A percentile compares a stretch with the other conserved stretches of the same genome.
These are phyloP conservation scores for Polypterus senegalus DNA, from an alignment of 2,113 vertebrate genomes.

Conservation along the genomic window DNA sequence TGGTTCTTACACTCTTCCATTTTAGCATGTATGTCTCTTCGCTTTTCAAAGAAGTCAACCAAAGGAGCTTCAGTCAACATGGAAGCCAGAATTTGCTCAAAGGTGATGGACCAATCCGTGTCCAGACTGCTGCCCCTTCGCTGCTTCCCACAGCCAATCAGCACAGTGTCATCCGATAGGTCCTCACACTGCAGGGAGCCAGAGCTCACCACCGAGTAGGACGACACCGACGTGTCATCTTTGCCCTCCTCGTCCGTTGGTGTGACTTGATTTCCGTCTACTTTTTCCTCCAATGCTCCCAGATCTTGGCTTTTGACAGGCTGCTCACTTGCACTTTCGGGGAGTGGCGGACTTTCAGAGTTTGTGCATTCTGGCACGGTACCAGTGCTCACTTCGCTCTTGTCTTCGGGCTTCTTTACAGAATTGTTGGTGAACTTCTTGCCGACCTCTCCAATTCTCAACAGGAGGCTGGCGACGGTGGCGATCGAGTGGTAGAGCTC, in stretches of 20 bases:
- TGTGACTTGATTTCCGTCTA: conserved; percentile 38
- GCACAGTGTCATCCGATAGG: conserved; percentile 70
- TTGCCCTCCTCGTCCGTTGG: conserved; percentile 68
- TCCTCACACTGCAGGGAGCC: conserved; percentile 82
- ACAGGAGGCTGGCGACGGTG: conserved; percentile 85
- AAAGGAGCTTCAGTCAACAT: conserved; percentile 80
- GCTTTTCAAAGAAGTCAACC: conserved; percentile 89
- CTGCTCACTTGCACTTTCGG: conserved; percentile 14
- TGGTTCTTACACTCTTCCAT: conserved; percentile 61
- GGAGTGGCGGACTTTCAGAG: too few species aligned
- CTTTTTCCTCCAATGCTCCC: conserved; percentile 39
- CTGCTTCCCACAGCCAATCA: conserved; percentile 54
- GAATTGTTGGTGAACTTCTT: conserved; percentile 70
- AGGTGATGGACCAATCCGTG: conserved; percentile 84
- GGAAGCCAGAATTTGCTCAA: conserved; percentile 91
- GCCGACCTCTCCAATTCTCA: conserved; percentile 86
- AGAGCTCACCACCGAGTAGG: conserved; percentile 79
- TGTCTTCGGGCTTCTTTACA: conserved; percentile 40
- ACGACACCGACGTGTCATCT: conserved; percentile 84
- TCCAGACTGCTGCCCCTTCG: conserved; percentile 60
- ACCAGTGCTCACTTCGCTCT: conserved; percentile 11
- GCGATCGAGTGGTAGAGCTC: conserved; percentile 89
- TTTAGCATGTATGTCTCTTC: conserved; percentile 60
- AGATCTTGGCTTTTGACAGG: conserved; percentile 29
- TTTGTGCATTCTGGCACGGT: conserved; percentile 5